Evolutionary conservation across 2,888 invertebrate genomes (phyloP).

Genomic region (Tetrapedia diversipes): DNA sequence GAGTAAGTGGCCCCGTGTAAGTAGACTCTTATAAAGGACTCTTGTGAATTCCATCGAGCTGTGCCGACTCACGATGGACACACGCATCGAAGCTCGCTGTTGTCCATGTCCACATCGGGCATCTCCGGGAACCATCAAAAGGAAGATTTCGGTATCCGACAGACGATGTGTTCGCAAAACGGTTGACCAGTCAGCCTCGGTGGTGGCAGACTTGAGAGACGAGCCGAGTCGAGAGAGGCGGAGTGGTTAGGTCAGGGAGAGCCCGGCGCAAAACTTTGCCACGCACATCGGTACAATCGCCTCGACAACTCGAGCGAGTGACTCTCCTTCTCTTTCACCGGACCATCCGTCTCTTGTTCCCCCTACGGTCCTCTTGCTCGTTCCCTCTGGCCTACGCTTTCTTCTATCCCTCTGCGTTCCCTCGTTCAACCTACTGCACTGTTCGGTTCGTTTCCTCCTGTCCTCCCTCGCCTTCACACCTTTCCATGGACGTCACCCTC

Average conservation of each 20-base stretch:
- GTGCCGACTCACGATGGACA: background rate
- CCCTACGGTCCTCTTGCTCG: constrained; percentile 13
- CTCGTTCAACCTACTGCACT: background rate
- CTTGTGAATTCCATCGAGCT: no score
- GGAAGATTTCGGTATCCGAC: constrained; percentile 33
- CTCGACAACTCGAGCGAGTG: constrained; percentile 71
- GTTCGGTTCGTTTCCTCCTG: constrained; percentile 51
- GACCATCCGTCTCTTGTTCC: constrained; percentile 48
- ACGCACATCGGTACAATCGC: constrained; percentile 75
- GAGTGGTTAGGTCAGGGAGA: constrained; percentile 79
- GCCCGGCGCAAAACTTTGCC: constrained; percentile 74
- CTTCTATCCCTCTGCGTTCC: constrained; percentile 16
- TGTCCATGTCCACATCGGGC: background rate
- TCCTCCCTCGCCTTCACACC: constrained; percentile 70
- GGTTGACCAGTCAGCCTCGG: constrained; percentile 15
- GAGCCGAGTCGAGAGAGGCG: constrained; percentile 58
- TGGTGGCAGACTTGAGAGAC: constrained; percentile 37
- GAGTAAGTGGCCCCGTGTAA: no score
- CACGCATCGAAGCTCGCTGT: background rate
- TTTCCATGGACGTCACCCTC: constrained; percentile 68
- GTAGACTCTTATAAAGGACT: no score
- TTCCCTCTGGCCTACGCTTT: constrained; percentile 33
- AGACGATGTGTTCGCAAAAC: constrained; percentile 34
- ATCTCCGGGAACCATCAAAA: constrained; percentile 12
- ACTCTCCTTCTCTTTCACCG: constrained; percentile 55